phyloP scores from a whole-genome alignment of 2,888 invertebrate genomes.

The Entomobrya proxima region DNA sequence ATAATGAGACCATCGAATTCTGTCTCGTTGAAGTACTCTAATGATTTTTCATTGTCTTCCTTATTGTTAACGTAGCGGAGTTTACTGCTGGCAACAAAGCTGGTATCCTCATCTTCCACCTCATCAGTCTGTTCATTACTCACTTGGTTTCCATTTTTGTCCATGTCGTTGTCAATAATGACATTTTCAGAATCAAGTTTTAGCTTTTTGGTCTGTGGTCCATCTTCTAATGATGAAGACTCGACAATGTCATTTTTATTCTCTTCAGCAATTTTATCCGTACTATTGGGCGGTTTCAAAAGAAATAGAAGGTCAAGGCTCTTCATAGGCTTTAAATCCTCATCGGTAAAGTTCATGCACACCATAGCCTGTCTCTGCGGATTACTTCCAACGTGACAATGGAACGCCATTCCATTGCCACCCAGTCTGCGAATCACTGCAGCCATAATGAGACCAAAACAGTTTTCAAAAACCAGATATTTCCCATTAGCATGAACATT shows the following conservation, averaged over 20 bases:
- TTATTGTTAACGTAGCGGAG: constrained; percentile 63
- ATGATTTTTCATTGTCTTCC: constrained; percentile 72
- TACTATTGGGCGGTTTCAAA: constrained; percentile 59
- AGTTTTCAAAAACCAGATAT: constrained; percentile 91
- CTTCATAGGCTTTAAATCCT: constrained; percentile 84
- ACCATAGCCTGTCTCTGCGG: constrained; percentile 86
- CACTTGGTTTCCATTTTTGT: constrained; percentile 51
- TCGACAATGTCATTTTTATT: constrained; percentile 3
- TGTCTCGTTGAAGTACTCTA: constrained; percentile 55
- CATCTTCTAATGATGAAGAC: constrained; percentile 13
- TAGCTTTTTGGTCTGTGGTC: constrained; percentile 53
- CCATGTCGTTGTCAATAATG: constrained; percentile 51
- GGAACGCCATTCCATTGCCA: constrained; percentile 83
- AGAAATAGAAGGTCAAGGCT: constrained; percentile 87
- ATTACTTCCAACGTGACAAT: constrained; percentile 89
- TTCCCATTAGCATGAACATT: constrained; percentile 87
- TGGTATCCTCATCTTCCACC: constrained; percentile 30
- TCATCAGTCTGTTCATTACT: constrained; percentile 47
- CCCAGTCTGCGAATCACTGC: constrained; percentile 84
- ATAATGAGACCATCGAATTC: constrained; percentile 83
- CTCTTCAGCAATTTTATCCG: background rate
- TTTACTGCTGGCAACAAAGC: constrained; percentile 42
- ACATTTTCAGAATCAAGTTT: constrained; percentile 58
- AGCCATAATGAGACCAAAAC: constrained; percentile 89
- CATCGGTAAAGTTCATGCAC: constrained; percentile 87